phyloP scores from a whole-genome alignment of 2,113 vertebrate genomes.

The Neodon shergylaensis region DNA sequence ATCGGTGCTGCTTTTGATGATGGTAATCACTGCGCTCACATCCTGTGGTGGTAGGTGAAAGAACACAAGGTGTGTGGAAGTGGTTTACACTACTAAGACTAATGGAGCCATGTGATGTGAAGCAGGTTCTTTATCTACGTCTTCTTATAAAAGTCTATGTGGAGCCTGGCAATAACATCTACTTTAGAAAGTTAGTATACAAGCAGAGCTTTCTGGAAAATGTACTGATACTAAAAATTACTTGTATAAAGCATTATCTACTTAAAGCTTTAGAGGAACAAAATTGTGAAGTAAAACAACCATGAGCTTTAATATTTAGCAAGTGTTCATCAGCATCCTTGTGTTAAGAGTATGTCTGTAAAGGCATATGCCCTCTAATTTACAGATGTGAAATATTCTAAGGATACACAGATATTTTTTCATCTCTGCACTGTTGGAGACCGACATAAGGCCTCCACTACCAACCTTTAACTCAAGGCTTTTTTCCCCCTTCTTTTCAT shows the following conservation, averaged over 20 bases:
- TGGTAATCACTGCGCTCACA: accelerated
- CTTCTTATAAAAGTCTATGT: not conserved
- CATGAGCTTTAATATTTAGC: not conserved
- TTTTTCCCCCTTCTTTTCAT: not conserved
- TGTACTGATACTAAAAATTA: slow-evolving; percentile 5
- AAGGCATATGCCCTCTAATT: not conserved
- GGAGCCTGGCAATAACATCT: too few species aligned
- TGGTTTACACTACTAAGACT: not conserved
- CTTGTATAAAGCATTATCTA: not conserved
- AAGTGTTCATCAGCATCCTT: not conserved
- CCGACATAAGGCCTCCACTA: not conserved
- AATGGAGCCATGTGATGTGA: too few species aligned
- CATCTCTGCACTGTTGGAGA: not conserved
- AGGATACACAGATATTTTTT: not conserved
- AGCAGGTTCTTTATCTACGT: not conserved
- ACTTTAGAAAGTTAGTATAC: not conserved
- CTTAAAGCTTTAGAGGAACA: not conserved
- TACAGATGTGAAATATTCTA: not conserved
- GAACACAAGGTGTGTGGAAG: not conserved
- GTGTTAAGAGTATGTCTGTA: not conserved
- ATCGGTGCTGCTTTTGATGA: not conserved
- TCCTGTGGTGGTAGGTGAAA: not conserved
- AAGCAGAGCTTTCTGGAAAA: not conserved
- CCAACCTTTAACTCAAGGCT: not conserved
- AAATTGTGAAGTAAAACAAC: not conserved